Evolutionary conservation across 35 echinoderm and acorn worm species (phyloP), one percentile per base, ranked within the genome.

Genomic region (Acanthaster planci): DNA sequence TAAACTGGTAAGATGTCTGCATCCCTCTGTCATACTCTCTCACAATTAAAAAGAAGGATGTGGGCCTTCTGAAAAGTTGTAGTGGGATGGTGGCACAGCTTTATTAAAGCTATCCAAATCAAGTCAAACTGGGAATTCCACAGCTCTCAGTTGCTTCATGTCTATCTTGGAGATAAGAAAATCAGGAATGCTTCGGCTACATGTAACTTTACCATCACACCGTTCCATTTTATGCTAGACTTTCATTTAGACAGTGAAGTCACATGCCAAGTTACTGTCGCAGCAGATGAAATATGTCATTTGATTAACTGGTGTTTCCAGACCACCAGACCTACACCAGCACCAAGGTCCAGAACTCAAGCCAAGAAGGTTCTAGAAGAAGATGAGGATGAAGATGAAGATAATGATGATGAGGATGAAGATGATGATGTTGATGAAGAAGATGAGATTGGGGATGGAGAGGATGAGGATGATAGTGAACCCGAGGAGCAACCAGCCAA

Each of bases 401-500:
- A 88, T n/a, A n/a, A 52, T 80, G 77, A 79, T 14, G 42, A 80
- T 18, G 64, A 77, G 22, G 40, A 77, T 2, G 58, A 67, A n/a
- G 35, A 50, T 51, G 44, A 78, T 2, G 44, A 78, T 9, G 75
- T 50, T 27, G 75, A 77, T 4, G 75, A 77, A 17, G 77, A 56
- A 5, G 64, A 86, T 8, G 31, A 75, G 5, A 38, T 22, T 19
- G 79, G 76, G 1, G 87, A 89, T 19, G 59, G 82, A 15, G 86
- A 88, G 44, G 78, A 80, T 32, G 80, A 84, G 37, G 79, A 89
- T 16, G 87, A 89, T 38, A 39, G 78, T 42, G 77, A 59, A 5
- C 27, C 51, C 37, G 85, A 87, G 7, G 60, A 84, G 40, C 79
- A 84, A 10, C 26, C 51, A 37, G 77, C 42, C 21, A 34, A 81